Conservation (phyloP, 2,797 vertebrate species). For the Trichosurus vulpecula region DNA sequence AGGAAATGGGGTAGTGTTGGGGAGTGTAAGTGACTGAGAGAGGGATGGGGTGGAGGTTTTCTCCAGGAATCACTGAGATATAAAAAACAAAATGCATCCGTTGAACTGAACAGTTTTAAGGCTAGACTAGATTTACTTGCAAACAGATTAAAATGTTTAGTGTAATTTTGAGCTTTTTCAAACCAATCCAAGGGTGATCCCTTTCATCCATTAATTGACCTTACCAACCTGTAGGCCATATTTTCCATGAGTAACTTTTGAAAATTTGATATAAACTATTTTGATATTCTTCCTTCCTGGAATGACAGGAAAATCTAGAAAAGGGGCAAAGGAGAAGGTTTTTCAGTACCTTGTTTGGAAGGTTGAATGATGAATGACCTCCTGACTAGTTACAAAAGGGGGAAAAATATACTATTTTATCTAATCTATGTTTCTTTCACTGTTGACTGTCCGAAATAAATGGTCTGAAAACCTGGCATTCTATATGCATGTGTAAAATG, state of each 20-base stretch:
- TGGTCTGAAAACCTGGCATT: constrained; percentile 22
- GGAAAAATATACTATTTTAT: constrained; percentile 5
- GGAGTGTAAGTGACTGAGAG: not conserved
- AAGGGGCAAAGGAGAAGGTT: not conserved
- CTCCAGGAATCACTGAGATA: not conserved
- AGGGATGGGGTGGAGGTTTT: not conserved
- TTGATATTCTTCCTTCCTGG: not conserved
- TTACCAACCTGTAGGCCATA: not conserved
- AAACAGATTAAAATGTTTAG: not conserved
- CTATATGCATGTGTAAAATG: not conserved
- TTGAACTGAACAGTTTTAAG: not conserved
- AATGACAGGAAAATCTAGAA: not conserved
- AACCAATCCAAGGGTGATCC: not conserved
- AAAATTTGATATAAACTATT: not conserved
- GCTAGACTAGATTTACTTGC: not conserved
- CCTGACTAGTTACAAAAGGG: not conserved
- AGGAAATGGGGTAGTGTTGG: not conserved
- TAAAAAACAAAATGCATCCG: not conserved
- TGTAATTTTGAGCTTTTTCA: not conserved
- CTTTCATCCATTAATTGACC: not conserved
- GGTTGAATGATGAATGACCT: not conserved
- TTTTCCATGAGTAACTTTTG: not conserved
- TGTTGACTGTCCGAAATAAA: not conserved
- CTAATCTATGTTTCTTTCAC: not conserved
- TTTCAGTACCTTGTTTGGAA: not conserved